phyloP scores from a whole-genome alignment of 2,797 vertebrate genomes.

The Odontamblyopus rebecca region DNA sequence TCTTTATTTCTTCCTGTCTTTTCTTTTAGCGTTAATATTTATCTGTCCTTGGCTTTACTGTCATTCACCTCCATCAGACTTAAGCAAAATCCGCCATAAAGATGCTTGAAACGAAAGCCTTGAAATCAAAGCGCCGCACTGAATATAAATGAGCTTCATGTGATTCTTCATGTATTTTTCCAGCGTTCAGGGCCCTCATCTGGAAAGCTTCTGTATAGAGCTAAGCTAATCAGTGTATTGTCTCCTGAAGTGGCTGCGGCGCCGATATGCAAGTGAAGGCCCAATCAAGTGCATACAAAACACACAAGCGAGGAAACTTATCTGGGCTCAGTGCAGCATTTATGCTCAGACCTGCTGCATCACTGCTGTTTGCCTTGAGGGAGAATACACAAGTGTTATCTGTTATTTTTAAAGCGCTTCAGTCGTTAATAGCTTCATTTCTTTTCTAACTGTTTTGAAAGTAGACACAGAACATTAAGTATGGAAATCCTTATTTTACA shows the following conservation, averaged over 20 bases:
- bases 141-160: not conserved
- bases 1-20: not conserved
- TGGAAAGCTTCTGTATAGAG: conserved; percentile 20
- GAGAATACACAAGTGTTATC: not conserved
- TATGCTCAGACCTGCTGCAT: not conserved
- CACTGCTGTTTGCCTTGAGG: not conserved
- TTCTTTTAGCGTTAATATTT: not conserved
- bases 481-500: too few relatives aligned
- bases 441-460: not conserved
- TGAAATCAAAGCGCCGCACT: not conserved
- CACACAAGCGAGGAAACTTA: not conserved
- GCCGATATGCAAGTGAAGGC: conserved; percentile 3
- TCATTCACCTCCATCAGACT: not conserved
- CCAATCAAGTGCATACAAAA: conserved; percentile 8
- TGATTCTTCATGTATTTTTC: not conserved
- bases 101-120: not conserved
- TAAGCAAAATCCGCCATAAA: not conserved
- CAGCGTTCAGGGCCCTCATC: conserved; percentile 2
- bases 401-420: not conserved
- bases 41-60: not conserved
- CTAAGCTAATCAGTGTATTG: conserved; percentile 37
- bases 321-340: not conserved
- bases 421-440: not conserved
- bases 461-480: too few relatives aligned
- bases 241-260: conserved; percentile 26